Evolutionary conservation across 2,797 vertebrate genomes (phyloP), one percentile per base, ranked within the genome.

Genomic region (Xyrichtys novacula): DNA sequence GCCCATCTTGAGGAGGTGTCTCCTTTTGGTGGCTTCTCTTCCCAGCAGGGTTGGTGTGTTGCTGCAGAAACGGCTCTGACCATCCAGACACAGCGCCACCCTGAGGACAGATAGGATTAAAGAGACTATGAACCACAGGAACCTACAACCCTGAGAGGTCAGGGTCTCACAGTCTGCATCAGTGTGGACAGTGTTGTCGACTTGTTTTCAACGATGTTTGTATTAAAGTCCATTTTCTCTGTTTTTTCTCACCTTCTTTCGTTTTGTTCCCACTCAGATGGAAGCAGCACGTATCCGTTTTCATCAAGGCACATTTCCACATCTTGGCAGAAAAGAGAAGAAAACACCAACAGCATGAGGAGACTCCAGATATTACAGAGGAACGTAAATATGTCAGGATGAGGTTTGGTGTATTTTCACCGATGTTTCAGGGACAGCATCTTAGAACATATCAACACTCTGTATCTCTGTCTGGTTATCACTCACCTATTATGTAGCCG

Each of bases 221-320:
- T n/a, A n/a, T n/a, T n/a, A n/a, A n/a, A n/a, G n/a, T n/a, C n/a
- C n/a, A n/a, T n/a, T n/a, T n/a, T n/a, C n/a, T n/a, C n/a, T n/a
- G n/a, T n/a, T n/a, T n/a, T n/a, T n/a, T n/a, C n/a, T n/a, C 36
- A 78, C 76, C 78, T 78, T 60, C 50, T 50, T 50, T 63, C 2
- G 4, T 75, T 81, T 17, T 76, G 28, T 4, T 89, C 87, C 87
- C 81, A 78, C 69, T 81, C 60, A 62, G 75, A 54, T 14, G 22
- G 65, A 53, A 79, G 75, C 75, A 89, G 66, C 56, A 89, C 62
- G 6, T 65, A 76, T 32, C 83, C 75, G 1, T 72, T 53, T 39
- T 87, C 73, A 73, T 89, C 81, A 44, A 87, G 56, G 46, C 49
- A 74, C 3, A 89, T 48, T 73, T 83, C 87, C 63, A 89, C 71